These are phyloP conservation scores for Eulithis prunata DNA, from an alignment of 2,888 invertebrate species.

Conservation along the genomic window DNA sequence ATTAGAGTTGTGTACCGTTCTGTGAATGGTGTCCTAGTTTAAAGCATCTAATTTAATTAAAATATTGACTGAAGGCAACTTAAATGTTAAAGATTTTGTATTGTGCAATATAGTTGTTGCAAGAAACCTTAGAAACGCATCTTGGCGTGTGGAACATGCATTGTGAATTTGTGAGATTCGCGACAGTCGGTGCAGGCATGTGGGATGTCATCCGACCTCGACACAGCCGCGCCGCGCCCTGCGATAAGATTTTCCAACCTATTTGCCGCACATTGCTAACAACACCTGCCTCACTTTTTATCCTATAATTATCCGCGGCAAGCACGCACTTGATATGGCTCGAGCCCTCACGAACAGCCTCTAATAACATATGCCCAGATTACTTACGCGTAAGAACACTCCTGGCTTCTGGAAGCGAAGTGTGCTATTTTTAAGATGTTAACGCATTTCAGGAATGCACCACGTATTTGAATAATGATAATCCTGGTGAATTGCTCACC, in stretches of 20 bases:
- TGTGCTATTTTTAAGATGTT: slow-evolving; percentile 54
- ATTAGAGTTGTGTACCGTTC: slow-evolving; percentile 41
- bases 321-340: slow-evolving; percentile 62
- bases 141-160: slow-evolving; percentile 19
- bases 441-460: slow-evolving; percentile 52
- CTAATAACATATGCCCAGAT: slow-evolving; percentile 65
- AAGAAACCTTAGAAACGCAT: slow-evolving; percentile 23
- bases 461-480: slow-evolving; percentile 58
- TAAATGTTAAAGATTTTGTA: slow-evolving; percentile 13
- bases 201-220: slow-evolving; percentile 59
- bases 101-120: slow-evolving; percentile 1
- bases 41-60: slow-evolving; percentile 27
- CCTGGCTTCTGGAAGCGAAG: slow-evolving; percentile 51
- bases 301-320: slow-evolving; percentile 54
- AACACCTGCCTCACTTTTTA: slow-evolving; percentile 69
- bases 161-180: slow-evolving; percentile 24
- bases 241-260: slow-evolving; percentile 65
- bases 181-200: slow-evolving; percentile 65
- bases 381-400: slow-evolving; percentile 59
- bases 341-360: slow-evolving; percentile 56
- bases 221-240: slow-evolving; percentile 43
- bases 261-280: slow-evolving; percentile 56
- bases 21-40: slow-evolving; percentile 39
- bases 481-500: slow-evolving; percentile 53
- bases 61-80: slow-evolving; percentile 15